Percentiles rank a stretch among this genome's conserved stretches.
phyloP scores from a whole-genome alignment of 1,140 invertebrate species.

The Tyrophagus putrescentiae region DNA sequence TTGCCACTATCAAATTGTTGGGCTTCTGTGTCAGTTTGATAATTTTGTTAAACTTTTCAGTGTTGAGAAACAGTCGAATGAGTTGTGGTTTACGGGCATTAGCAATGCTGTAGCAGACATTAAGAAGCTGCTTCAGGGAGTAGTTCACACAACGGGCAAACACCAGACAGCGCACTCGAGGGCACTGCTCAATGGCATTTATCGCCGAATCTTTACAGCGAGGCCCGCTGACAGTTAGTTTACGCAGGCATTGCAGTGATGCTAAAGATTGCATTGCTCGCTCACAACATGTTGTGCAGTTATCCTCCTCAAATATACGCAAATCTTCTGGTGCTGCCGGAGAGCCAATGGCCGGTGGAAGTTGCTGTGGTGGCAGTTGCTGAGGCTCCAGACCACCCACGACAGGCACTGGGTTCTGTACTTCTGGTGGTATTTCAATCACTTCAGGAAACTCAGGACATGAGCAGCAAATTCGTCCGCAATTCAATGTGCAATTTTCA shows the following conservation, averaged over 20 bases:
- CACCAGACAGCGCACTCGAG: background rate
- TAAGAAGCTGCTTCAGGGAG: background rate
- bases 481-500: background rate
- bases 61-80: background rate
- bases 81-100: background rate
- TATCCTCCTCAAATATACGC: background rate
- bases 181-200: background rate
- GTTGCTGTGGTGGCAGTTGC: background rate
- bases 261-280: background rate
- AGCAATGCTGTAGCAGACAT: constrained; percentile 4
- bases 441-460: background rate
- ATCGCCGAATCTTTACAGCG: background rate
- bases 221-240: background rate
- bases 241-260: background rate
- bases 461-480: background rate
- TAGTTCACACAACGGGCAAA: background rate
- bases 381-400: background rate
- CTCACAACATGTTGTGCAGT: background rate
- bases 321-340: background rate
- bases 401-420: background rate
- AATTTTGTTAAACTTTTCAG: constrained; percentile 5
- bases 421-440: background rate
- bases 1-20: background rate
- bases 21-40: constrained; percentile 4
- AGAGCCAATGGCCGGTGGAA: background rate